phyloP scores from a whole-genome alignment of 1,140 invertebrate genomes.

The Diprion similis region DNA sequence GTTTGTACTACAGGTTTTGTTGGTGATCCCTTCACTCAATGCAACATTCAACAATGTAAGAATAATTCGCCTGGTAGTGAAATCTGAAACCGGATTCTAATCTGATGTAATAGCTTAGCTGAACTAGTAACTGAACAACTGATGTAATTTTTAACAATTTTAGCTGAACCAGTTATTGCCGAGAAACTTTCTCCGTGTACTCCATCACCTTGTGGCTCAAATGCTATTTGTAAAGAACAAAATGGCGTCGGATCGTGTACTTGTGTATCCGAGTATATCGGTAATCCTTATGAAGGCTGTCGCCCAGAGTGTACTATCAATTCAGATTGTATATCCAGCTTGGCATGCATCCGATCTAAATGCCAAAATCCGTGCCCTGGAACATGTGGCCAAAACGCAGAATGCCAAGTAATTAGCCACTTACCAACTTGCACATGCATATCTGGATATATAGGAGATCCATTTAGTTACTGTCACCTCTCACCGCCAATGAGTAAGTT shows the following conservation, averaged over 20 bases:
- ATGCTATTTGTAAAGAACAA: slow-evolving; percentile 76
- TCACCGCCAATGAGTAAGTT: neutral
- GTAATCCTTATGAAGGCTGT: slow-evolving; percentile 74
- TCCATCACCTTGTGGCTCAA: slow-evolving; percentile 81
- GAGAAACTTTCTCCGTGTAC: slow-evolving; percentile 70
- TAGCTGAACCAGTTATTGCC: slow-evolving; percentile 54
- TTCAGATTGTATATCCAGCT: slow-evolving; percentile 76
- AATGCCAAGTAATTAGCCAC: slow-evolving; percentile 74
- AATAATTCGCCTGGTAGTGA: slow-evolving; percentile 27
- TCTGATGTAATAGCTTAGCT: slow-evolving; percentile 36
- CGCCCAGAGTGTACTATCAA: slow-evolving; percentile 79
- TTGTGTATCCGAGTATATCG: slow-evolving; percentile 75
- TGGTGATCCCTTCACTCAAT: slow-evolving; percentile 71
- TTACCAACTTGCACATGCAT: slow-evolving; percentile 77
- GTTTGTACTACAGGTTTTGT: slow-evolving; percentile 69
- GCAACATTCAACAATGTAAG: slow-evolving; percentile 51
- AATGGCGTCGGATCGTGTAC: slow-evolving; percentile 76
- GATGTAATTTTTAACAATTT: slow-evolving; percentile 48
- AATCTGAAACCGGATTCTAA: slow-evolving; percentile 14
- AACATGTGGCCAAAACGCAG: slow-evolving; percentile 75
- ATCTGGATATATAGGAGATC: slow-evolving; percentile 76
- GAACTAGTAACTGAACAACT: slow-evolving; percentile 32
- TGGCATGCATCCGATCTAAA: slow-evolving; percentile 77
- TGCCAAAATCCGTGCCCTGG: slow-evolving; percentile 81
- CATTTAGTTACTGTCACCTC: slow-evolving; percentile 55